phyloP scores from a whole-genome alignment of 2,113 vertebrate genomes.

The Eubucco bourcierii region DNA sequence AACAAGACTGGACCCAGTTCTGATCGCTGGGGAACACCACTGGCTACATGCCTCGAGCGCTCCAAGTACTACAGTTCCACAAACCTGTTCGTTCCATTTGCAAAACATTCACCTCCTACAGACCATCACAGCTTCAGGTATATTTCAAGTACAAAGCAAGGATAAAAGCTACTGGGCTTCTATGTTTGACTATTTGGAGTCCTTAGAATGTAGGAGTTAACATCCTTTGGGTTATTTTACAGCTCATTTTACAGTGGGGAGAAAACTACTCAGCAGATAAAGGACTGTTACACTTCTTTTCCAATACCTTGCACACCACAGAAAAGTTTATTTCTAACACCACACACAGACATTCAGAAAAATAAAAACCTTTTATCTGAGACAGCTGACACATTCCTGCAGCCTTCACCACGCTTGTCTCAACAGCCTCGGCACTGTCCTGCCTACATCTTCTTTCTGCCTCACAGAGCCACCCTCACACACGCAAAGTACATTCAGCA shows the following conservation, averaged over 20 bases:
- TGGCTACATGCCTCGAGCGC: background rate
- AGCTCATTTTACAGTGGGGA: background rate
- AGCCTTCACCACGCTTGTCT: background rate
- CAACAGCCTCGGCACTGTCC: background rate
- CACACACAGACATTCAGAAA: background rate
- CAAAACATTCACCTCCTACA: background rate
- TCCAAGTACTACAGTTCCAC: background rate
- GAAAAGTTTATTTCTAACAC: constrained; percentile 6
- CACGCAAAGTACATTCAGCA: background rate
- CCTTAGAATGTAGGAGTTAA: background rate
- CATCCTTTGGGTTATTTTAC: background rate
- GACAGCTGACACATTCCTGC: constrained; percentile 8
- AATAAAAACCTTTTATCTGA: background rate
- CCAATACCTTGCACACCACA: background rate
- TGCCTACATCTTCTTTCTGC: background rate
- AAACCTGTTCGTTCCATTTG: background rate
- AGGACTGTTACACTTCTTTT: background rate
- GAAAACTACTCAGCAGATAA: background rate
- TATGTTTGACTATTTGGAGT: background rate
- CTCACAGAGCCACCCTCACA: background rate
- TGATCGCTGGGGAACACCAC: no score
- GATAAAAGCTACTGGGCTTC: background rate
- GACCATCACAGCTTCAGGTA: background rate
- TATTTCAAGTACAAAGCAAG: background rate
- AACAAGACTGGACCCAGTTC: no score